phyloP scores from a whole-genome alignment of 1,140 invertebrate species.

The Apis cerana region DNA sequence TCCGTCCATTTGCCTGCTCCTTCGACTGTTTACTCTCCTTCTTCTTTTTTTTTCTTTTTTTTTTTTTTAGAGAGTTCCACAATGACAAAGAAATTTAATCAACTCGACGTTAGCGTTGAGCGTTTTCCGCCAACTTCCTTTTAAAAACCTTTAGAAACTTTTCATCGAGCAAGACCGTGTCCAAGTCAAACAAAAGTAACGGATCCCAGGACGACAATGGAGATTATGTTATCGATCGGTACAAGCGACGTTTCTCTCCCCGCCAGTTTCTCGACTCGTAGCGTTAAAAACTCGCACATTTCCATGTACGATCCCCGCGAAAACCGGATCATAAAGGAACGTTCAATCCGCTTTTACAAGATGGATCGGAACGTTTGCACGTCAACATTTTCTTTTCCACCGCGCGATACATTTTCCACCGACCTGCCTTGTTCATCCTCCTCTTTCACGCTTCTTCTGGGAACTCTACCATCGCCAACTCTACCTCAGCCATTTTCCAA shows the following conservation, averaged over 20 bases:
- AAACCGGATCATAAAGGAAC: not conserved
- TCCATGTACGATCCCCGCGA: not conserved
- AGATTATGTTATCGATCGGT: constrained; percentile 33
- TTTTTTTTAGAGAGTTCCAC: not conserved
- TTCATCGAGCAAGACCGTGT: not conserved
- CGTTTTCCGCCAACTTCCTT: not conserved
- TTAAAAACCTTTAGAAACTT: not conserved
- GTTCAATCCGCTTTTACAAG: constrained; percentile 9
- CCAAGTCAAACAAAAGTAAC: constrained; percentile 36
- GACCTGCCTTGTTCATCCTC: not conserved
- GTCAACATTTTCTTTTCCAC: not conserved
- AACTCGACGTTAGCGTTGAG: not conserved
- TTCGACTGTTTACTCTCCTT: not conserved
- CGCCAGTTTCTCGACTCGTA: too few relatives aligned
- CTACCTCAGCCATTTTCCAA: too few relatives aligned
- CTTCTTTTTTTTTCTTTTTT: not conserved
- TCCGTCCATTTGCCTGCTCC: not conserved
- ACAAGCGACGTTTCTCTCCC: not conserved
- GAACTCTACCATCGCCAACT: not conserved
- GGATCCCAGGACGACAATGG: not conserved
- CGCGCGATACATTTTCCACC: not conserved
- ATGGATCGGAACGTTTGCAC: not conserved
- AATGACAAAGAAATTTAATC: constrained; percentile 41
- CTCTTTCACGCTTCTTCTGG: not conserved
- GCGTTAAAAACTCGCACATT: not conserved